These are phyloP conservation scores for Drosophila mimica DNA, from an alignment of 2,888 invertebrate species.

Conservation along the genomic window DNA sequence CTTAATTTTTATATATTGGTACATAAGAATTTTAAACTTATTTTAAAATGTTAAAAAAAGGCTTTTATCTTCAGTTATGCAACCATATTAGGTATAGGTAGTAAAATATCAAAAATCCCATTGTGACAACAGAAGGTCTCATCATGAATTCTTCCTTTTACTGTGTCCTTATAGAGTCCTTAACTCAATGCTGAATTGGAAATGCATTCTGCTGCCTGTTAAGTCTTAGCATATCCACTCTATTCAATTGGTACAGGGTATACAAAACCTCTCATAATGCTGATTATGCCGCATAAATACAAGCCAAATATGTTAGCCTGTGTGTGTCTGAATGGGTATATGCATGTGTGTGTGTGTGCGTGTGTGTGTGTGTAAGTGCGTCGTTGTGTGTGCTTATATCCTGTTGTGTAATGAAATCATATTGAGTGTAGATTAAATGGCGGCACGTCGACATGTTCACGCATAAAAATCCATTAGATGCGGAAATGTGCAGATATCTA, in stretches of 20 bases:
- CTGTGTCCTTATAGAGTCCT: background rate
- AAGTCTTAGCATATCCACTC: background rate
- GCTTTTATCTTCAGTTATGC: background rate
- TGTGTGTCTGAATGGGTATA: constrained; percentile 1
- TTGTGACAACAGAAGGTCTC: background rate
- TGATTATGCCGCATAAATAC: constrained; percentile 75
- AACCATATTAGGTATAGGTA: background rate
- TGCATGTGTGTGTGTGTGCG: constrained; percentile 1
- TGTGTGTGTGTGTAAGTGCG: constrained; percentile 3
- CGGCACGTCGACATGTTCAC: constrained; percentile 68
- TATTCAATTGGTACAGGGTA: constrained; percentile 12
- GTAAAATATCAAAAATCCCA: background rate
- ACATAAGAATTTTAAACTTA: background rate
- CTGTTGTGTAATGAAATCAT: constrained; percentile 75
- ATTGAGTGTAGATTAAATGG: constrained; percentile 78
- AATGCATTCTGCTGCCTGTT: background rate
- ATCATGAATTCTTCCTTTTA: background rate
- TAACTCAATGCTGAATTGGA: background rate
- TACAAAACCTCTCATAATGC: constrained; percentile 66
- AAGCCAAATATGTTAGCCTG: constrained; percentile 28
- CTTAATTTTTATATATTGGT: background rate
- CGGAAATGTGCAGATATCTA: constrained; percentile 58
- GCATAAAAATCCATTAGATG: constrained; percentile 76
- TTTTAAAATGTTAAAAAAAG: background rate
- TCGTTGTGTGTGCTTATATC: constrained; percentile 33